Evolutionary conservation across 2,113 vertebrate genomes (phyloP), one percentile per base, ranked within the genome.

Genomic region (Tamias sibiricus): DNA sequence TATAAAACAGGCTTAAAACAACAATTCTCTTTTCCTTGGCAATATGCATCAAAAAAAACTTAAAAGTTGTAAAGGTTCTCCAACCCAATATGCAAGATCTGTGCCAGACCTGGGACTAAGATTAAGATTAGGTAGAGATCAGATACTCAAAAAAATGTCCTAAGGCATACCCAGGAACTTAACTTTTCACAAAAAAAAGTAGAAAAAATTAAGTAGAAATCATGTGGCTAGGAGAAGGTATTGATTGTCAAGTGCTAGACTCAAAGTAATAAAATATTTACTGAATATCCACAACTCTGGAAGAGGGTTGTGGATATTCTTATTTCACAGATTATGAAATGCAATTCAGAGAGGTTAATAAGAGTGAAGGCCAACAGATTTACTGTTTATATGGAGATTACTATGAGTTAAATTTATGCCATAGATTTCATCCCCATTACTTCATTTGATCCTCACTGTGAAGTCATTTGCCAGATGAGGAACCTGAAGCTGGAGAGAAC

Each of bases 1-100:
- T 92, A 84, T 28, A 74, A 86, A 90, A 80, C 2, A 95, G 62
- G 42, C 49, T 90, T 81, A 52, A 32, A 87, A 82, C 71, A 92
- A 76, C 59, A 88, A 94, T 28, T 32, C 44, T 47, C 80, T 89
- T 86, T 87, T 49, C 82, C 22, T 66, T 75, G 87, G 68, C 74
- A 93, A 89, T 40, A 83, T 35, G n/a, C 57, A 88, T 94, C 57
- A 8, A 68, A 64, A 96, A 79, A 57, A 59, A 49, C 4, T 26
- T 75, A 16, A 57, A 35, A 30, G 14, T 24, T 88, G 28, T 37
- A 40, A 87, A 90, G 59, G 42, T 71, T 76, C 42, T 91, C 52
- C 71, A 64, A 79, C 11, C 35, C 30, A 40, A 12, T 9, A 59
- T 1, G 35, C 0, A 22, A 47, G 79, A 52, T 81, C 32, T 64